Percentiles rank a stretch among this genome's conserved stretches.
Evolutionary conservation across 30 jellyfish, hydroid and myxozoan genomes (phyloP).

Genomic region (Mastigias papua): DNA sequence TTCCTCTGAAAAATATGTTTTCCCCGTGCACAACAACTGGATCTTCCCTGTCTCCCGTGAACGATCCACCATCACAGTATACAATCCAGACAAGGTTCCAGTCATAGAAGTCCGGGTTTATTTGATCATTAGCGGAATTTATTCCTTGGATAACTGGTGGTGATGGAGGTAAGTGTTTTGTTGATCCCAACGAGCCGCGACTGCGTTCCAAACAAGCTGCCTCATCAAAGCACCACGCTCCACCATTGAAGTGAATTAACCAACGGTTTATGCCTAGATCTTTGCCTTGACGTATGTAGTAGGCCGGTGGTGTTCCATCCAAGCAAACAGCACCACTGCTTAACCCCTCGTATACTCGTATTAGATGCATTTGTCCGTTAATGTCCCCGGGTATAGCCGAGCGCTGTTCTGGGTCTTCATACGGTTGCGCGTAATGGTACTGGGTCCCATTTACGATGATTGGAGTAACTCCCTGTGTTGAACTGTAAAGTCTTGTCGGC

Average conservation of each 20-base stretch:
- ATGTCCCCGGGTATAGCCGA: conserved; percentile 59
- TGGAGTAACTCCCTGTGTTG: conserved; percentile 15
- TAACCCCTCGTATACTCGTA: conserved; percentile 84
- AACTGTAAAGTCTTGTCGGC: conserved; percentile 63
- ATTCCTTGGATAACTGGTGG: conserved; percentile 99
- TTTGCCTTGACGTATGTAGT: conserved; percentile 94
- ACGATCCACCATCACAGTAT: conserved; percentile 99
- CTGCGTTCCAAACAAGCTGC: conserved; percentile 96
- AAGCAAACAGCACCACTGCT: conserved; percentile 97
- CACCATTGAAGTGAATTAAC: conserved; percentile 98
- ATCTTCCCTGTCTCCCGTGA: conserved; percentile 96
- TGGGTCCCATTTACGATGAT: neutral
- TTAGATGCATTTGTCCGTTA: conserved; percentile 78
- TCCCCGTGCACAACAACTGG: conserved; percentile 92
- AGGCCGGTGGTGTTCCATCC: conserved; percentile 99
- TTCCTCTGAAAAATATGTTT: conserved; percentile 89
- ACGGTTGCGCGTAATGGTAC: neutral
- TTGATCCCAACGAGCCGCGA: conserved; percentile 96
- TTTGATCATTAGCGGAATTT: conserved; percentile 91
- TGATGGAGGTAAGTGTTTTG: conserved; percentile 88
- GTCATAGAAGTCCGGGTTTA: conserved; percentile 97
- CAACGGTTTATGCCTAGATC: conserved; percentile 91
- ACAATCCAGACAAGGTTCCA: conserved; percentile 99
- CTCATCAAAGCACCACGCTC: conserved; percentile 99
- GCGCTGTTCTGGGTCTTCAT: conserved; percentile 39